Base-by-base conservation (phyloP, 2,797 vertebrate species). In the Enteromius afrohamiltoni region DNA sequence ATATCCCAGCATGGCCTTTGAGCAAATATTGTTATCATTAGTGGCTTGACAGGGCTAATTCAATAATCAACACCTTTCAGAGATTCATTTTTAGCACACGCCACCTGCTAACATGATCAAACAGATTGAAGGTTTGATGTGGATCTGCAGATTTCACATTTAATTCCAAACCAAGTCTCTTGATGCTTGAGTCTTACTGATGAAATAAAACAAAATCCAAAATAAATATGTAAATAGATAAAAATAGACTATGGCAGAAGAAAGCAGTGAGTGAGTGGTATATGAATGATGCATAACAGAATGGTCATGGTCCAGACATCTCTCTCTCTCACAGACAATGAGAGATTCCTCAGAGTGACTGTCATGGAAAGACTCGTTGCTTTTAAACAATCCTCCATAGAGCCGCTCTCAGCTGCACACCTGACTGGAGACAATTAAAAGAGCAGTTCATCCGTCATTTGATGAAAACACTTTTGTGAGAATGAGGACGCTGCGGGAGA, bases 21-120 rank as follows among this genome's bases (percentile, higher is more conserved):
- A 58, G 86, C 55, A 92, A 88, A 93, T 90, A 84, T 85, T 77
- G 91, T 93, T 91, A 91, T 60, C 69, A 84, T 70, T 87, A 88
- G 90, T 91, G 88, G 85, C 83, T 42, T 79, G 83, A 84, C 85
- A 79, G 84, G 84, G 80, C 80, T 87, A 91, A 91, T 79, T 90
- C 53, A 92, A 93, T 92, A 87, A 89, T 85, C 55, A 80, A 65
- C 34, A 87, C 82, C 87, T 87, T 69, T 62, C 77, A 83, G 82
- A 83, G 84, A 85, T 86, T 83, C 71, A 73, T 67, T 89, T 89
- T 89, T 84, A 85, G 87, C 90, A 49, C 42, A 31, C 47, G 31
- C 45, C 87, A 82, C 88, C 84, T 91, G 93, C 93, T 93, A 92
- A 92, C 92, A 86, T 87, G 90, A 91, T 93, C 67, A 85, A 70